Conservation (phyloP, 2,113 vertebrate species). For the Anseranas semipalmata region DNA sequence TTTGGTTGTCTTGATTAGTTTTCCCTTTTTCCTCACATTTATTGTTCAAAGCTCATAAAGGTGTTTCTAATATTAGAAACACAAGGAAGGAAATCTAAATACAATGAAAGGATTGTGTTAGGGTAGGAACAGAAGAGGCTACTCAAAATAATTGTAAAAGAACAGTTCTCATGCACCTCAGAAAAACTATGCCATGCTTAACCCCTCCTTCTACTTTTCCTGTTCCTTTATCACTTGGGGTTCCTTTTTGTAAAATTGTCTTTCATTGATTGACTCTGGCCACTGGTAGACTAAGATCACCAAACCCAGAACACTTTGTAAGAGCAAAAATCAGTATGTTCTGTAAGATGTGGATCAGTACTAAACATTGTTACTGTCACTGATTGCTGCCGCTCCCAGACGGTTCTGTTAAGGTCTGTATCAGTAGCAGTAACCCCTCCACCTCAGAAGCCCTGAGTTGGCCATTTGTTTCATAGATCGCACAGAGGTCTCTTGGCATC, state of each 20-base stretch:
- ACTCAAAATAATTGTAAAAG: background rate
- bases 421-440: background rate
- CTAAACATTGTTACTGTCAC: background rate
- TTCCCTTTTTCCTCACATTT: background rate
- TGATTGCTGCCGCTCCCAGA: background rate
- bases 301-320: background rate
- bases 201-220: background rate
- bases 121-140: background rate
- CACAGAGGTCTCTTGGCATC: background rate
- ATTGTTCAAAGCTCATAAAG: background rate
- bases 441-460: background rate
- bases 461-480: background rate
- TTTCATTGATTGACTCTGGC: background rate
- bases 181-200: background rate
- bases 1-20: background rate
- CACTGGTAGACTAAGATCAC: background rate
- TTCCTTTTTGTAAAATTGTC: background rate
- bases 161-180: background rate
- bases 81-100: background rate
- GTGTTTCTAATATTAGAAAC: background rate
- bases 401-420: background rate
- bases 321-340: background rate
- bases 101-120: background rate
- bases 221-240: background rate
- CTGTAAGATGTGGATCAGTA: background rate